A percentile compares a stretch with the other conserved stretches of the same genome.
phyloP scores from a whole-genome alignment of 2,888 invertebrate species.

The Bruchidius siliquastri region DNA sequence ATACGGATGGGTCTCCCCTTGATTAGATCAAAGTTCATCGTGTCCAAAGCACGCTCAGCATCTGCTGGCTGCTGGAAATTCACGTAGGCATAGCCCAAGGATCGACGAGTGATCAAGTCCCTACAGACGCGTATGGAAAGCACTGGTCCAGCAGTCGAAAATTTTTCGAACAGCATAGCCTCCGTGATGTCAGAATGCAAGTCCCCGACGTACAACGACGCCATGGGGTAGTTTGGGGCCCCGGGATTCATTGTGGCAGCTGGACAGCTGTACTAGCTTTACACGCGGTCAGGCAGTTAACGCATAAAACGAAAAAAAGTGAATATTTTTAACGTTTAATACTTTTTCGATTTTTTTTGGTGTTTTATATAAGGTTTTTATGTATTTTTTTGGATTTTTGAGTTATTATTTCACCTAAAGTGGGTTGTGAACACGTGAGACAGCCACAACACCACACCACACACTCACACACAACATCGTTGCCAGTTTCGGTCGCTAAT shows the following conservation, averaged over 20 bases:
- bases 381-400: background rate
- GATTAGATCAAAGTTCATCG: constrained; percentile 98
- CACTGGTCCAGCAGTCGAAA: constrained; percentile 97
- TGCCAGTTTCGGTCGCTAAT: background rate
- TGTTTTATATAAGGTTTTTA: background rate
- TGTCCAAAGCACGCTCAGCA: constrained; percentile 98
- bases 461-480: background rate
- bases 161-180: constrained; percentile 99
- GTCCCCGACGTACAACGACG: constrained; percentile 98
- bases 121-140: constrained; percentile 98
- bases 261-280: background rate
- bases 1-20: constrained; percentile 97
- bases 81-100: constrained; percentile 98
- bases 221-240: constrained; percentile 88
- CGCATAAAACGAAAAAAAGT: constrained; percentile 4
- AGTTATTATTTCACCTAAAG: background rate
- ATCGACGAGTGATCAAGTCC: constrained; percentile 95
- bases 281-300: background rate
- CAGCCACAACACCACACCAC: background rate
- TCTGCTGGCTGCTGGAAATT: constrained; percentile 99
- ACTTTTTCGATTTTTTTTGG: constrained; percentile 4
- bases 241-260: constrained; percentile 66
- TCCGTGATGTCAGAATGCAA: constrained; percentile 97
- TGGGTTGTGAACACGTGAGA: background rate
- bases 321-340: constrained; percentile 6